Conservation (phyloP, 2,888 invertebrate species). For the Pseudococcus longispinus region DNA sequence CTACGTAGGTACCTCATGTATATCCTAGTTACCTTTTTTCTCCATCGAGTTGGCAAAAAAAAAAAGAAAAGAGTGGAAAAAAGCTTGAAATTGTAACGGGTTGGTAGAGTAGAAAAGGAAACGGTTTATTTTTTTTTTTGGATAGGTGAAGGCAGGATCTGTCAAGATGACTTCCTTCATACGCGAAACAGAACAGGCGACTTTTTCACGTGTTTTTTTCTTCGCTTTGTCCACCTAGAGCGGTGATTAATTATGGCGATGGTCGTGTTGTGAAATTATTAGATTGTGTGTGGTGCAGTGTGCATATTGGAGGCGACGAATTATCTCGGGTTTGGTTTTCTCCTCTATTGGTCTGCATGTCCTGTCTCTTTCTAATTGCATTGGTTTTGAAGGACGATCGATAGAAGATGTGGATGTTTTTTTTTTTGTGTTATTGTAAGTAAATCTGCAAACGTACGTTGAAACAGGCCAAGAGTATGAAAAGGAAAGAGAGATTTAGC, state of each 20-base stretch:
- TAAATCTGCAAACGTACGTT: neutral
- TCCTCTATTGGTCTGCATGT: too few species aligned
- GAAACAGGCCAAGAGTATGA: neutral
- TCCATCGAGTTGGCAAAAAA: neutral
- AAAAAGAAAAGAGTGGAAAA: neutral
- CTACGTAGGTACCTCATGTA: neutral
- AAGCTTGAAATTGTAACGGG: neutral
- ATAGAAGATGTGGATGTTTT: neutral
- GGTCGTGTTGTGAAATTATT: neutral
- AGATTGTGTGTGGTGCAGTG: neutral
- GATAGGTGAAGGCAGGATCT: neutral
- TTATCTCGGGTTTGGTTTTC: neutral
- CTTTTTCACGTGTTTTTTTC: neutral
- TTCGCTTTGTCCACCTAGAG: neutral
- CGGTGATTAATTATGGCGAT: neutral
- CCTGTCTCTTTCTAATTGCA: neutral
- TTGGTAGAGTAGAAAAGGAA: neutral
- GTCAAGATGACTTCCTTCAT: conserved; percentile 8
- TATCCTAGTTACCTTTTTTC: neutral
- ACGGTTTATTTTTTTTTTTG: conserved; percentile 18
- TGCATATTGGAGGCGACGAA: neutral
- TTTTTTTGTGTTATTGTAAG: neutral
- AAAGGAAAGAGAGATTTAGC: neutral
- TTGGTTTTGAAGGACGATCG: neutral
- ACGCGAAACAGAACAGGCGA: neutral